Base-by-base conservation (phyloP, 2,888 invertebrate genomes). In the Onchidella celtica region DNA sequence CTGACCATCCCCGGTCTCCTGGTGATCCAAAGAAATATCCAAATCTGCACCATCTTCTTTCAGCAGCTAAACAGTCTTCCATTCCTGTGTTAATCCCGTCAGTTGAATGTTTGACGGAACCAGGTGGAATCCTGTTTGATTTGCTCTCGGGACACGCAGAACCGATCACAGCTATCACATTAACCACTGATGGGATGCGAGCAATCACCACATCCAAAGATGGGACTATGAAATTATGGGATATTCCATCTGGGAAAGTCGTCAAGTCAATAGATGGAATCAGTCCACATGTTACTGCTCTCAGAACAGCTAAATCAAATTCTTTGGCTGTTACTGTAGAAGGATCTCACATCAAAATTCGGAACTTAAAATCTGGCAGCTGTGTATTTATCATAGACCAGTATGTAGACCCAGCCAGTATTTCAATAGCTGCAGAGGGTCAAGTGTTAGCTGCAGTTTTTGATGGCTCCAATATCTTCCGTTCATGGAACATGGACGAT, bases 221-320 rank as follows among this genome's bases (percentile, higher is more conserved):
- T 80, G 84, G 91, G 76, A 92, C 92, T 4, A 85, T 92, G 79
- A 93, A 92, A 85, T 78, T 91, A 24, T 93, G 93, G 93, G 90
- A 92, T 80, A 84, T 92, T 2, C 84, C 88, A 55, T 88, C 88
- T 6, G 92, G 92, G 0, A 87, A 89, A 66, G 92, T 92, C 4
- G 84, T 86, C 3, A 87, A 86, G 76, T 92, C 91, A 0, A 87
- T 92, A 9, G 77, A 86, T 3, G 88, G 88, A 6, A 89, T 91
- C 4, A 91, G 92, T 6, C 85, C 82, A n/a, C 84, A 89, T n/a
- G 90, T 92, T 24, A 84, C 85, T 21, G 85, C 86, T 36, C 81
- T 92, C 4, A 83, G 87, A 38, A 83, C 88, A 9, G 91, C 87
- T 0, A 84, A 85, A 27, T 87, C 86, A 55, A 88, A 91, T 80